Conservation (phyloP, 2,797 vertebrate genomes). For the Atherinosoma microstoma region DNA sequence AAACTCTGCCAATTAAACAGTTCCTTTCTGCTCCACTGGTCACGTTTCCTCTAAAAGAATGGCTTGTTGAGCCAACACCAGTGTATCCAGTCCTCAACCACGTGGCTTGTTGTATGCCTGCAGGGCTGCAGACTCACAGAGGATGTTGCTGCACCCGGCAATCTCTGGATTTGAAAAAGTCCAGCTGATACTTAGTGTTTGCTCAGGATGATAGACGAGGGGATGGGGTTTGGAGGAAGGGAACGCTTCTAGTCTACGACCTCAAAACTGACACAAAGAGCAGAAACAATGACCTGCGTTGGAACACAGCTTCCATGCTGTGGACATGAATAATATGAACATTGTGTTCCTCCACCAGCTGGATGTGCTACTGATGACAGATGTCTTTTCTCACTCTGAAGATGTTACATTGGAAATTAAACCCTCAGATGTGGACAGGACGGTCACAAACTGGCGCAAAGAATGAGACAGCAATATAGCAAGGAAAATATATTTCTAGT, state of each 20-base stretch:
- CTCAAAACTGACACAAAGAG: constrained; percentile 15
- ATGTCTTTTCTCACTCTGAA: constrained; percentile 11
- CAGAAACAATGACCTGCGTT: constrained; percentile 5
- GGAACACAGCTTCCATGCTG: constrained; percentile 8
- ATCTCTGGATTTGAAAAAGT: constrained; percentile 50
- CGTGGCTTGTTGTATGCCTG: constrained; percentile 47
- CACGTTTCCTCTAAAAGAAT: constrained; percentile 59
- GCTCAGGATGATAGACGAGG: constrained; percentile 39
- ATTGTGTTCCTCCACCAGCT: constrained; percentile 14
- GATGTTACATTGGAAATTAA: neutral
- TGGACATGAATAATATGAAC: constrained; percentile 31
- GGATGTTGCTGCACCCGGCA: constrained; percentile 39
- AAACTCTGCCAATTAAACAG: constrained; percentile 75
- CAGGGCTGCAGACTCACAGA: constrained; percentile 38
- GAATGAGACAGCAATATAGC: neutral
- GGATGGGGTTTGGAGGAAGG: neutral
- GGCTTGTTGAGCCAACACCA: constrained; percentile 65
- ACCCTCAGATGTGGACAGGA: neutral
- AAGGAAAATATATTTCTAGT: neutral
- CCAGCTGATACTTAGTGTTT: constrained; percentile 52
- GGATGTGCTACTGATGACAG: neutral
- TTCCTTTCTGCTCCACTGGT: constrained; percentile 73
- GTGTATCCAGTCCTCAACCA: constrained; percentile 47
- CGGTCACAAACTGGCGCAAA: neutral
- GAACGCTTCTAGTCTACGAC: constrained; percentile 6